Conservation (phyloP, 2,797 vertebrate genomes). For the Okamejei kenojei region DNA sequence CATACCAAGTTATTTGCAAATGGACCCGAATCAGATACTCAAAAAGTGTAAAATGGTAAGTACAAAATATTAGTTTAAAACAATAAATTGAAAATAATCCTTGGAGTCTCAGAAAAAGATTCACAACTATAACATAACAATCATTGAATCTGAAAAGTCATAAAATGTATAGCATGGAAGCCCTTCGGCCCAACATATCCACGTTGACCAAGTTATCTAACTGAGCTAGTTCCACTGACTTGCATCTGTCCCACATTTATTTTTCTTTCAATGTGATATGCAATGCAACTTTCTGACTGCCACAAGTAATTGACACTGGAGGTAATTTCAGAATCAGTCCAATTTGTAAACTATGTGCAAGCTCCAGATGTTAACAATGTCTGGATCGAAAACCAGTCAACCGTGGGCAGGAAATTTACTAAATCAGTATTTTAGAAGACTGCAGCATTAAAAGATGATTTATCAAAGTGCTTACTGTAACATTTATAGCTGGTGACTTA, state of each 20-base stretch:
- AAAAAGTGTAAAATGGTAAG: background rate
- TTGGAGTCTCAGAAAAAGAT: background rate
- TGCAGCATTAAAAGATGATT: background rate
- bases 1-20: too few relatives aligned
- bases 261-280: background rate
- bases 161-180: too few relatives aligned
- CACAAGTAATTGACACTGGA: background rate
- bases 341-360: background rate
- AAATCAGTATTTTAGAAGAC: background rate
- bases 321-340: background rate
- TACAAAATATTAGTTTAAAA: background rate
- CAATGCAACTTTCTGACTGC: background rate
- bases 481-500: background rate
- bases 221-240: too few relatives aligned
- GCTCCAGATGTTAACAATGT: background rate
- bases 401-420: background rate
- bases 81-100: background rate
- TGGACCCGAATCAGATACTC: background rate
- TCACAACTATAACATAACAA: background rate
- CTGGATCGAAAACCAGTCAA: background rate
- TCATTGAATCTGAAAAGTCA: background rate
- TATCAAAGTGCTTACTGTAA: background rate
- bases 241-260: too few relatives aligned
- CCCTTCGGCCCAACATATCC: too few relatives aligned
- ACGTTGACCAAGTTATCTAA: too few relatives aligned